phyloP scores from a whole-genome alignment of 35 echinoderm and acorn worm species.

The Apostichopus japonicus region DNA sequence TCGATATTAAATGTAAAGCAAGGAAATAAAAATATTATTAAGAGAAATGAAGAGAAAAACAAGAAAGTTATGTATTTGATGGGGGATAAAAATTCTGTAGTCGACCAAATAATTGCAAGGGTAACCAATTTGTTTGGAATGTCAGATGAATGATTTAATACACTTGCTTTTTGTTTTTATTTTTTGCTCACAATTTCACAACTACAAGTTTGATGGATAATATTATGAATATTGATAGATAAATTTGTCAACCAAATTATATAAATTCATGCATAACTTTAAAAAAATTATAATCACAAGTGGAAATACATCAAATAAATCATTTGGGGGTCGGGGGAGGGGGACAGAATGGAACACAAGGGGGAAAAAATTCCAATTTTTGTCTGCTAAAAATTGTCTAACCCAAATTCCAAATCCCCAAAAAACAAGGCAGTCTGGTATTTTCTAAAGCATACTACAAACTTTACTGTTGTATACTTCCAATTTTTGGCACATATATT shows the following conservation, averaged over 20 bases:
- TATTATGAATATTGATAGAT: background rate
- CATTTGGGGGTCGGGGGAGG: no score
- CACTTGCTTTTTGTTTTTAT: conserved; percentile 9
- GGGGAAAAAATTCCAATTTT: no score
- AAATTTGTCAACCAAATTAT: background rate
- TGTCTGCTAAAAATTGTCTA: no score
- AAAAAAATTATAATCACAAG: no score
- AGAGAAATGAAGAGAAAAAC: background rate
- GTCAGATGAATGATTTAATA: conserved; percentile 47
- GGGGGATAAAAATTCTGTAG: no score
- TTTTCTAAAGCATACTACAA: background rate
- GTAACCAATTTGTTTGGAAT: conserved; percentile 23
- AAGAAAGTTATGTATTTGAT: background rate
- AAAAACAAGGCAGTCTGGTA: background rate
- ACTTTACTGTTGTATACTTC: no score
- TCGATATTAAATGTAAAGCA: background rate
- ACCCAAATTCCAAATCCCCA: no score
- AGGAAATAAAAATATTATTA: background rate
- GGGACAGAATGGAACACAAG: no score
- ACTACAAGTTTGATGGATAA: background rate
- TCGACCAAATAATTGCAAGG: background rate
- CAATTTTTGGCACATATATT: background rate
- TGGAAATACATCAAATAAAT: no score
- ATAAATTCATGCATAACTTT: background rate
- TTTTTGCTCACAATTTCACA: conserved; percentile 23